phyloP scores from a whole-genome alignment of 2,888 invertebrate species.

The Crepidodera aurea region DNA sequence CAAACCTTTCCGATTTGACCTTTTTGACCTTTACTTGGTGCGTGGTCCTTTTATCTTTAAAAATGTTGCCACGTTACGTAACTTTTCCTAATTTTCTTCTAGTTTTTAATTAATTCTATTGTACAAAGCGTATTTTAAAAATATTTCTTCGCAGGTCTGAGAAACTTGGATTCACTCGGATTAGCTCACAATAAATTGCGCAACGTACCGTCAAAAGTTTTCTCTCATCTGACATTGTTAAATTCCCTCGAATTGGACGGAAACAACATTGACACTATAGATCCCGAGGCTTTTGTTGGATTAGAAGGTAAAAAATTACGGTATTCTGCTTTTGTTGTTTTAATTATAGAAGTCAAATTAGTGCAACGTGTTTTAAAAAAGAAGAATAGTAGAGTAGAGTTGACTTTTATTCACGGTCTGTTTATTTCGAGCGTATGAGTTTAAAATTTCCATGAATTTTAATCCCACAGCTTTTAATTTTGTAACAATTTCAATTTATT shows the following conservation, averaged over 20 bases:
- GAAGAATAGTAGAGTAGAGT: no score
- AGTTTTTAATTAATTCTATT: not conserved
- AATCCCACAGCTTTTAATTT: no score
- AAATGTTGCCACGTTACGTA: no score
- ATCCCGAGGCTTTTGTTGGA: conserved; percentile 86
- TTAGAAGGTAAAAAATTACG: conserved; percentile 83
- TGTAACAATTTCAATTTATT: no score
- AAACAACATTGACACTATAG: conserved; percentile 81
- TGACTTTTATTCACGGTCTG: no score
- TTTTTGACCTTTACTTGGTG: no score
- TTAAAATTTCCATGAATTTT: no score
- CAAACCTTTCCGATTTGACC: no score
- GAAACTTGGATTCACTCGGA: conserved; percentile 82
- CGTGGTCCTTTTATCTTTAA: no score
- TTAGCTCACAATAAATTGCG: conserved; percentile 85
- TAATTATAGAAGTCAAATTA: not conserved
- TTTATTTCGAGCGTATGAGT: no score
- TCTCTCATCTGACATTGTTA: conserved; percentile 79
- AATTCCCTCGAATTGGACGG: conserved; percentile 90
- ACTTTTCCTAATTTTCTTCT: no score
- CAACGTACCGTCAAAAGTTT: conserved; percentile 81
- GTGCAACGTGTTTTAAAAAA: no score
- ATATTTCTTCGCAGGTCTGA: conserved; percentile 68
- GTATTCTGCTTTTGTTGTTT: not conserved
- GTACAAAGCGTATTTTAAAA: not conserved